Base-by-base conservation (phyloP, 2,797 vertebrate genomes). In the Pangasius sanitwongsei region DNA sequence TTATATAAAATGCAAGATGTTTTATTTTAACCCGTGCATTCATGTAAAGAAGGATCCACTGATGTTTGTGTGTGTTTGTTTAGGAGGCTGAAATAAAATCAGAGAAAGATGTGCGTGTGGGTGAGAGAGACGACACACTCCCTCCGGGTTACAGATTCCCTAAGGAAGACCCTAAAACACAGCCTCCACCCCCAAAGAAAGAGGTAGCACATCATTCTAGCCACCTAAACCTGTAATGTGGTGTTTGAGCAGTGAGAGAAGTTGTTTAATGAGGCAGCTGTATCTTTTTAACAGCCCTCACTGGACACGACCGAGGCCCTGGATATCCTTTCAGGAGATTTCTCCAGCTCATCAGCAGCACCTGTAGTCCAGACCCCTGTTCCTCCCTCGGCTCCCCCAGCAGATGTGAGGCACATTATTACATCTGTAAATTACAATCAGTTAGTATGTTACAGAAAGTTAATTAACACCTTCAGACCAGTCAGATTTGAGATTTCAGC, bases 91-190 rank as follows among this genome's bases (percentile, higher is more conserved):
- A 94, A 63, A 28, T 91, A n/a, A 90, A 91, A 69, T 84, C 91
- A 80, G 65, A 95, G 90, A 92, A 95, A 87, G 95, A 93, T 9
- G 94, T 95, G 34, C 67, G 18, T 37, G 94, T 96, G 0, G 96
- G 96, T 57, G 96, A 96, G 88, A 92, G 94, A 63, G 96, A 96
- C 0, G 94, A 95, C 89, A 83, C 95, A 0, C 44, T 96, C 48
- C 93, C 93, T 61, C 94, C 95, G 80, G 90, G 55, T 0, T 96
- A 96, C 93, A 95, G 96, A 89, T 95, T 95, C 34, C 92, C 92
- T 4, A 44, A 94, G n/a, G 91, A 94, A 0, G 86, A 95, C 4
- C 89, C 90, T 0, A 91, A 91, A 55, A 92, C 94, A 13, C 89
- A 93, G 59, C 94, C 96, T n/a, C 63, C 82, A 15, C 67, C 93